A percentile compares a stretch with the other conserved stretches of the same genome.
phyloP scores from a whole-genome alignment of 2,797 vertebrate genomes.

The Nothura maculosa region DNA sequence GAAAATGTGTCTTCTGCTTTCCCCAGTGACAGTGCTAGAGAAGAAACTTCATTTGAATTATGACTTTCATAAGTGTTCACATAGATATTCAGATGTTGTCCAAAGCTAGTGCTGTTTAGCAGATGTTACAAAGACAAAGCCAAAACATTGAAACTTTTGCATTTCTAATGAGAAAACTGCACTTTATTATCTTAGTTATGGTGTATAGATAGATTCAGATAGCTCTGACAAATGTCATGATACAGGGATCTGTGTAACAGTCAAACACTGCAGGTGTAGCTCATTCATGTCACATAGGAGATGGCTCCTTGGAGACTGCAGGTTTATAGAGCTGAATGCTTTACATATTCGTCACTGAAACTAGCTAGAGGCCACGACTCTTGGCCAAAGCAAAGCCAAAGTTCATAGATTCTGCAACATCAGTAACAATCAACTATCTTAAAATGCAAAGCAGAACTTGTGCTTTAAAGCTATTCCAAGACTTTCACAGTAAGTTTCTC shows the following conservation, averaged over 20 bases:
- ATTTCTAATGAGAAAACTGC: constrained; percentile 53
- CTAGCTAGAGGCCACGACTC: constrained; percentile 34
- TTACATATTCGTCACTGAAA: constrained; percentile 62
- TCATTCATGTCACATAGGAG: constrained; percentile 64
- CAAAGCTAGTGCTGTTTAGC: constrained; percentile 47
- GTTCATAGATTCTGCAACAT: constrained; percentile 40
- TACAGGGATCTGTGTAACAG: neutral
- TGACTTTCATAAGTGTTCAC: constrained; percentile 8
- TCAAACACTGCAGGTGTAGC: constrained; percentile 73
- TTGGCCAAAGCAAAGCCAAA: constrained; percentile 61
- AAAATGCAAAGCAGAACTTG: constrained; percentile 60
- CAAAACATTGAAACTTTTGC: constrained; percentile 34
- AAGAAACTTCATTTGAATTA: constrained; percentile 36
- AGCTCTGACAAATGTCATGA: constrained; percentile 32
- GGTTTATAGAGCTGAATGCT: constrained; percentile 60
- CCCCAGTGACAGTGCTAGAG: neutral
- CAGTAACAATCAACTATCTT: constrained; percentile 45
- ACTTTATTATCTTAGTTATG: constrained; percentile 6
- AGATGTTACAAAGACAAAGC: constrained; percentile 55
- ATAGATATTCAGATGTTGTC: constrained; percentile 41
- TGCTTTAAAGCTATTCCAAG: constrained; percentile 42
- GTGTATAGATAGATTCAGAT: neutral
- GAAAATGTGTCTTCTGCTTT: neutral
- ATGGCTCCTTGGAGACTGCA: constrained; percentile 58
- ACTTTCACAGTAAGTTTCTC: constrained; percentile 52